Base-by-base conservation (phyloP, 2,888 invertebrate species). In the Globia sparganii region DNA sequence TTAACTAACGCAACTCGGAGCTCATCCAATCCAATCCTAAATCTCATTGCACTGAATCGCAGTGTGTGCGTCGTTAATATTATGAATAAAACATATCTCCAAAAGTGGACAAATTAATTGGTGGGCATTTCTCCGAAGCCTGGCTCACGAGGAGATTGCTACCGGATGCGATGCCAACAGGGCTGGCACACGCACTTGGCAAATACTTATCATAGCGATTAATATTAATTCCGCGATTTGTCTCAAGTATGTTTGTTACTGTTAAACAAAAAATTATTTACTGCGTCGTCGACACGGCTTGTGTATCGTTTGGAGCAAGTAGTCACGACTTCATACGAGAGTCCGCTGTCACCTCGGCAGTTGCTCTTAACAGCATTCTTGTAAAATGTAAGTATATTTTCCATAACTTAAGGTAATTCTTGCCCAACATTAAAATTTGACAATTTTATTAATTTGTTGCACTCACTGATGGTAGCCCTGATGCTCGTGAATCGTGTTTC, bases 51-150 rank as follows among this genome's bases (percentile, higher is more conserved):
- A 56, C 58, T 49, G 64, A 69, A 28, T 71, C n/a, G n/a, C 71
- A 49, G 67, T 68, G 77, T 86, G 81, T 82, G 43, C 18, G 40
- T 31, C 28, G 75, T 80, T 81, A 72, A 77, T 82, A 76, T 86
- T 78, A 86, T 91, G 92, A 92, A 94, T 94, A 92, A 94, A 91
- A 88, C 92, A 93, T 92, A 87, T 84, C 87, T 88, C 94, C 93
- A 91, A 94, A 94, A 92, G 90, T 91, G 94, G 94, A 91, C 90
- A 91, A 90, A 93, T 93, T 94, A 94, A 94, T 94, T 94, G 93
- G 88, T 89, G 90, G 78, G 86, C 88, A 90, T 90, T 93, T 94
- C 94, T 91, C 88, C 86, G 93, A 91, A 93, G 89, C 87, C 72
- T 80, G 76, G 77, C 80, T 73, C 77, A 77, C 80, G 85, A 83